phyloP scores from a whole-genome alignment of 2,113 vertebrate genomes.

The Mustela lutreola region DNA sequence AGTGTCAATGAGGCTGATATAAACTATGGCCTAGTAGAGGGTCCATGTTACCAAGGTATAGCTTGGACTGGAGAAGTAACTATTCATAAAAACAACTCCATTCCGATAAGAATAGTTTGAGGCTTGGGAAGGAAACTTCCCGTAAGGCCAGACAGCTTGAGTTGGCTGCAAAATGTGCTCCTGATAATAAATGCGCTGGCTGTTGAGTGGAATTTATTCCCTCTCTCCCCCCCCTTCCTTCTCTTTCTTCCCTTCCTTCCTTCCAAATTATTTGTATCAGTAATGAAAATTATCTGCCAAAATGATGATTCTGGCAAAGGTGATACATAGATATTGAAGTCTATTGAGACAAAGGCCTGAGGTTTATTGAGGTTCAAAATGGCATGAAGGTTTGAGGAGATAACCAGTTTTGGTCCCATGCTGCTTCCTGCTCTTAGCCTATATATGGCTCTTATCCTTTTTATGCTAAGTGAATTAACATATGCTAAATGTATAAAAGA shows the following conservation, averaged over 20 bases:
- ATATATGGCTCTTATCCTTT: background rate
- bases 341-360: background rate
- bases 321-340: background rate
- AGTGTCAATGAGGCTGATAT: background rate
- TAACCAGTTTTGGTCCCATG: background rate
- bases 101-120: background rate
- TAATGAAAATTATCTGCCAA: constrained; percentile 24
- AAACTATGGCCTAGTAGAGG: background rate
- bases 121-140: background rate
- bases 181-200: background rate
- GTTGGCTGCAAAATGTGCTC: background rate
- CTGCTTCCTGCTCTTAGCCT: background rate
- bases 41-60: background rate
- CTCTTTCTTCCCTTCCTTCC: background rate
- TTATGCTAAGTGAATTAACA: background rate
- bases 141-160: background rate
- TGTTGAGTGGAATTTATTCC: background rate
- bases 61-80: background rate
- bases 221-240: background rate
- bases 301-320: background rate
- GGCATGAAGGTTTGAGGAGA: background rate
- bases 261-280: background rate
- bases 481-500: background rate
- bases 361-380: constrained; percentile 11
- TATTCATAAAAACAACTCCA: background rate